Percentiles rank a stretch among this genome's conserved stretches.
Conservation (phyloP, 2,888 invertebrate species). For the Sinopyrophorus schimmeli region DNA sequence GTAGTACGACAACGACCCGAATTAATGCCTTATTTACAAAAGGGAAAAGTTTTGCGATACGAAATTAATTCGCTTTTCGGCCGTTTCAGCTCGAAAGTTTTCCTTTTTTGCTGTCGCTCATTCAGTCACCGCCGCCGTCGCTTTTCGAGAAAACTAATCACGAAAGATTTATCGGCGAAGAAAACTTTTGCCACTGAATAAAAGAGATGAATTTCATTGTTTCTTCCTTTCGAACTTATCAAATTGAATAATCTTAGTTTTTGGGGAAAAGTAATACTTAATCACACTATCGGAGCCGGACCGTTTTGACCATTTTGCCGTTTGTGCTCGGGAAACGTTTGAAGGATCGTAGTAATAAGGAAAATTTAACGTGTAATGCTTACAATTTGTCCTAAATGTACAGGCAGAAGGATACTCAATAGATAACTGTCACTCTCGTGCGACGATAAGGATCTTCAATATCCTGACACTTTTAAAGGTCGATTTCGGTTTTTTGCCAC, state of each 20-base stretch:
- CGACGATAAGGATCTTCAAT: conserved; percentile 26
- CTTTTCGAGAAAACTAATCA: conserved; percentile 27
- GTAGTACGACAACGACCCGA: conserved; percentile 40
- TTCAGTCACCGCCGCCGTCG: conserved; percentile 32
- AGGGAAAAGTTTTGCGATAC: conserved; percentile 44
- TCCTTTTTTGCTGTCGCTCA: conserved; percentile 37
- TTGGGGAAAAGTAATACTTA: too few relatives aligned
- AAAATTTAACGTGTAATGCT: neutral
- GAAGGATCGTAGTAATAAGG: too few relatives aligned
- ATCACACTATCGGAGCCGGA: too few relatives aligned
- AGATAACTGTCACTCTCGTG: conserved; percentile 13
- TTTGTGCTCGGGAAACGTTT: too few relatives aligned
- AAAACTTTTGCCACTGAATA: conserved; percentile 18
- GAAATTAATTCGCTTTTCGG: conserved; percentile 44
- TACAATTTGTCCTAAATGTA: conserved; percentile 15
- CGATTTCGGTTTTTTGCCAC: conserved; percentile 15
- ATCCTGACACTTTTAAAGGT: conserved; percentile 20
- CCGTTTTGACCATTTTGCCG: too few relatives aligned
- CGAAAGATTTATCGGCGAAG: conserved; percentile 23
- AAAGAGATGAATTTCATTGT: conserved; percentile 20
- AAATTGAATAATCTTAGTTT: too few relatives aligned
- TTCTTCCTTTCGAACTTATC: conserved; percentile 9
- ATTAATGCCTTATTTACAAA: conserved; percentile 49
- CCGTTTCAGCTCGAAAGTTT: conserved; percentile 37
- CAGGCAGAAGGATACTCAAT: conserved; percentile 6